These are phyloP conservation scores for Papilio gigon DNA, from an alignment of 2,888 invertebrate species.

Conservation along the genomic window DNA sequence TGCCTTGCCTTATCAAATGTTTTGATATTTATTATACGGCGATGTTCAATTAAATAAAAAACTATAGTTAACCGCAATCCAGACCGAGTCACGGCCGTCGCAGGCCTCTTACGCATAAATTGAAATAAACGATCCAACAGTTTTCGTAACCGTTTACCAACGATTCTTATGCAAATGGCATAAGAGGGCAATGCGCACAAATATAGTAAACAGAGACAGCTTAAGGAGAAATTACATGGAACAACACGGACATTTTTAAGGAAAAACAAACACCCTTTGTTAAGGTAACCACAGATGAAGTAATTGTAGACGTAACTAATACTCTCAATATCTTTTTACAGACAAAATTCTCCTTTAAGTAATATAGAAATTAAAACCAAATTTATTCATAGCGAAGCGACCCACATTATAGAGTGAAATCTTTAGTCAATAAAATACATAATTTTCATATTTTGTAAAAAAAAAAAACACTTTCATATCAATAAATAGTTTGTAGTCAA, in stretches of 20 bases:
- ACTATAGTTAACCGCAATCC: background rate
- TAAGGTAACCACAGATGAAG: background rate
- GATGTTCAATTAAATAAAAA: slow-evolving; percentile 4
- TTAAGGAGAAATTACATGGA: background rate
- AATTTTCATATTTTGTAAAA: too few relatives aligned
- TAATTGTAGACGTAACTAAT: too few relatives aligned
- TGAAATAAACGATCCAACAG: slow-evolving; percentile 4
- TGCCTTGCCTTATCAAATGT: background rate
- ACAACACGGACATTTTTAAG: background rate
- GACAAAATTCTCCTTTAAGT: too few relatives aligned
- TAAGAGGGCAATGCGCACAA: background rate
- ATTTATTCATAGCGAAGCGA: too few relatives aligned
- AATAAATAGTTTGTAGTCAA: background rate
- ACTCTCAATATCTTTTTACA: too few relatives aligned
- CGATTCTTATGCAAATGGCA: slow-evolving; percentile 19
- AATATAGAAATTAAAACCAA: too few relatives aligned
- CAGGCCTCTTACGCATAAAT: slow-evolving; percentile 20
- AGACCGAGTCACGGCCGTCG: slow-evolving; percentile 13
- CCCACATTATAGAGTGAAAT: too few relatives aligned
- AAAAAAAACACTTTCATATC: background rate
- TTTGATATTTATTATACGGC: background rate
- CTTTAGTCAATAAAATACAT: too few relatives aligned
- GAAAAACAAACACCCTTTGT: background rate
- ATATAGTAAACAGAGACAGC: background rate
- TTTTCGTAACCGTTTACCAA: slow-evolving; percentile 20